Conservation (phyloP, 2,113 vertebrate genomes). For the Nicator chloris region DNA sequence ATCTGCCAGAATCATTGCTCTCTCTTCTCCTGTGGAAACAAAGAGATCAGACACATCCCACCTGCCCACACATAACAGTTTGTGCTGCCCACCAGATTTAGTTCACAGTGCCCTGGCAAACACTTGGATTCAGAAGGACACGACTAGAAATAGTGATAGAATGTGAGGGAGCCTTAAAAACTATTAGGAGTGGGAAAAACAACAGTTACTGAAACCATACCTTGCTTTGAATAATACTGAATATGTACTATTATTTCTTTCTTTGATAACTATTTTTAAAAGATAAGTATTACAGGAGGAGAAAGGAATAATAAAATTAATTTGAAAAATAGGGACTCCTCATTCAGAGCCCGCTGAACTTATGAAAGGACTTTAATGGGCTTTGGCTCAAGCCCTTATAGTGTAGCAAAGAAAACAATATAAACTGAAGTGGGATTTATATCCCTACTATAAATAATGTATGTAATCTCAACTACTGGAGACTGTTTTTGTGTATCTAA, state of each 20-base stretch:
- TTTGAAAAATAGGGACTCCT: neutral
- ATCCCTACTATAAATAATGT: conserved; percentile 35
- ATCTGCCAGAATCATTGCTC: neutral
- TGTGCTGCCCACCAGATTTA: neutral
- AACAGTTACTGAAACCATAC: neutral
- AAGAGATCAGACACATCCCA: neutral
- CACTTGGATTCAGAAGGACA: neutral
- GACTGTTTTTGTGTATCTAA: neutral
- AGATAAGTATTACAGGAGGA: neutral
- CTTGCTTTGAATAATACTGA: neutral
- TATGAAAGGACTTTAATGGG: conserved; percentile 15
- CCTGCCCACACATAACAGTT: neutral
- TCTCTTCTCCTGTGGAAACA: neutral
- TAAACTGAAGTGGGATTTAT: conserved; percentile 48
- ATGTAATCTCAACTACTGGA: conserved; percentile 28
- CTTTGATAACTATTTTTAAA: neutral
- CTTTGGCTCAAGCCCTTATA: conserved; percentile 19
- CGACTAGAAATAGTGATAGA: neutral
- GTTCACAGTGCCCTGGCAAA: neutral
- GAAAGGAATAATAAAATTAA: neutral
- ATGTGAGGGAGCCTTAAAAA: neutral
- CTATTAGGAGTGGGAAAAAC: neutral
- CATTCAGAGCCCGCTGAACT: neutral
- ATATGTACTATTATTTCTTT: neutral
- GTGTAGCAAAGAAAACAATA: conserved; percentile 8